These are phyloP conservation scores for Xiphydria camelus DNA, from an alignment of 2,888 invertebrate genomes.

Conservation along the genomic window DNA sequence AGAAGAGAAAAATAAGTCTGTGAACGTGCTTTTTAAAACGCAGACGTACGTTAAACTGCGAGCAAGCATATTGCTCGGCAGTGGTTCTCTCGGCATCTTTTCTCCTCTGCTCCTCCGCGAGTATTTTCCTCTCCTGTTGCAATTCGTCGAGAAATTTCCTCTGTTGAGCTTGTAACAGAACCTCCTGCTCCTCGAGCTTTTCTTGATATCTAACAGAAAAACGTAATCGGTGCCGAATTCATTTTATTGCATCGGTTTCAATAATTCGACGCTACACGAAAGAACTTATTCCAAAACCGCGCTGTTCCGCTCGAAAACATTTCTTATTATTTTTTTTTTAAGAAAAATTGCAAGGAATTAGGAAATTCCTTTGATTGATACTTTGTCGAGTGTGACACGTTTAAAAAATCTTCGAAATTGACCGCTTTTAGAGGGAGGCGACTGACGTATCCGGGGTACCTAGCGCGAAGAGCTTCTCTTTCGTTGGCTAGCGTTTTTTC, in stretches of 20 bases:
- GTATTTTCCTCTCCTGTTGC: constrained; percentile 36
- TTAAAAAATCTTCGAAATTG: neutral
- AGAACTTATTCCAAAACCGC: no score
- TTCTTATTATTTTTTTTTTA: no score
- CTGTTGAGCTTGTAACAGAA: constrained; percentile 33
- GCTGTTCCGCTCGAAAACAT: no score
- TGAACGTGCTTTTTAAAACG: neutral
- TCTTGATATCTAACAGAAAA: constrained; percentile 36
- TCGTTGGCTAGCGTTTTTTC: constrained; percentile 67
- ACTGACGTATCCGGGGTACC: constrained; percentile 49
- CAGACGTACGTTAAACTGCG: constrained; percentile 36
- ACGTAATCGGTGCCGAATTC: neutral
- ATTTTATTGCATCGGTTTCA: no score
- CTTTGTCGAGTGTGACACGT: constrained; percentile 17
- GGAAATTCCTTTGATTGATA: neutral
- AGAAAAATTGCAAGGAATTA: neutral
- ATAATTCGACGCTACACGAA: no score
- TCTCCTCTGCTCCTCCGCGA: constrained; percentile 36
- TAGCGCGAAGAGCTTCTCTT: constrained; percentile 63
- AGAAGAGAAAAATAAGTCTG: neutral
- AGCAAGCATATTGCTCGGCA: constrained; percentile 29
- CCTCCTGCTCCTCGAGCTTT: constrained; percentile 46
- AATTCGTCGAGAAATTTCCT: constrained; percentile 39
- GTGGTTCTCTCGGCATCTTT: constrained; percentile 36
- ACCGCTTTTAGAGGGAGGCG: neutral